Evolutionary conservation across 2,888 invertebrate species (phyloP), one percentile per base, ranked within the genome.

Genomic region (Apodemia mormo): DNA sequence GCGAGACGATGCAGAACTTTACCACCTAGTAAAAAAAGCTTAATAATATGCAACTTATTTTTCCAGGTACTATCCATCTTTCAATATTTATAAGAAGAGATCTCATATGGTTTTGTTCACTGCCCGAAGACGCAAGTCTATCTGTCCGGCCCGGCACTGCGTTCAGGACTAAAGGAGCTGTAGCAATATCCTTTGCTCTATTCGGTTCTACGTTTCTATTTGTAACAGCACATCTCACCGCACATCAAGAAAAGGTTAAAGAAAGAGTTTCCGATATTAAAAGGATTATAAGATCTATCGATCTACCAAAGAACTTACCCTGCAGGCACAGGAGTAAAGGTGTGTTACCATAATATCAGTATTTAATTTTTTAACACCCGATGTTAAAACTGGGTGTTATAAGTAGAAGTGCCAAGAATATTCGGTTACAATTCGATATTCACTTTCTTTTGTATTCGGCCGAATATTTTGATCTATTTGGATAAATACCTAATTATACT

Each of bases 121-220:
- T 97, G 1, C 96, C 98, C 0, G 98, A 98, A 90, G 98, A 98
- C 77, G 96, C 96, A 1, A 96, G 95, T 78, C 94, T 98, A 73
- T 97, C 98, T 1, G 98, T 98, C 1, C 94, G 99, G 77, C 97
- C 98, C 0, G 98, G 98, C 0, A 97, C 97, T 8, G 97, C 98
- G 0, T 97, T 97, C 84, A 95, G 97, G 72, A 98, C 99, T 40
- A 99, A 99, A 92, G 99, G 99, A 5, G 99, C 98, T 0, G 96
- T 99, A 0, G 99, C 97, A 0, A 96, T 98, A 79, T 97, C 97
- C 4, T 97, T 99, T 81, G 96, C 97, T 76, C 90, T 99, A 4
- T 99, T 99, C 83, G 99, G 99, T 14, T 98, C 99, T 0, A 97
- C 98, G 12, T 97, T 99, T 87, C 94, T 99, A 6, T 99, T 99